Conservation (phyloP, 2,797 vertebrate genomes). For the Lithobates pipiens region DNA sequence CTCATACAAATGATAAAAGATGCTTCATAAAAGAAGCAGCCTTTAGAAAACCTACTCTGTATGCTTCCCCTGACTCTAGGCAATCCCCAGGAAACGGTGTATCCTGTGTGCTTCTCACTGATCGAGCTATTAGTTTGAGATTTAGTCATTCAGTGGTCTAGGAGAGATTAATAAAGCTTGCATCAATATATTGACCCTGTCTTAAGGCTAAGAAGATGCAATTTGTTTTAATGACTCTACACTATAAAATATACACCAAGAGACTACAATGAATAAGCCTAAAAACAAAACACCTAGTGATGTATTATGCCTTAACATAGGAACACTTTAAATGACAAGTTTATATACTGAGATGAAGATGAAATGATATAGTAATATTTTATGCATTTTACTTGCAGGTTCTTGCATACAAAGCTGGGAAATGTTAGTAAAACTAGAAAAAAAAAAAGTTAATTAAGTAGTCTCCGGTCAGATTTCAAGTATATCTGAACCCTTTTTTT, state of each 20-base stretch:
- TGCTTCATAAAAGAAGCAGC: neutral
- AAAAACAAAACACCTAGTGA: neutral
- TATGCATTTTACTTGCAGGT: too few species aligned
- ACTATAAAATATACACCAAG: constrained; percentile 21
- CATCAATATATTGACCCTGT: constrained; percentile 53
- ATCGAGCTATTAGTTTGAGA: constrained; percentile 40
- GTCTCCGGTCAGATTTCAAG: too few species aligned
- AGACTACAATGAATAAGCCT: constrained; percentile 3
- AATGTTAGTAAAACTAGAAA: too few species aligned
- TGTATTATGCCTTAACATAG: neutral
- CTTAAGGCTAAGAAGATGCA: constrained; percentile 41
- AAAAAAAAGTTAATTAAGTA: too few species aligned
- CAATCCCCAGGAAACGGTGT: neutral
- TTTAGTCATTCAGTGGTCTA: constrained; percentile 35
- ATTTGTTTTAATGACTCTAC: constrained; percentile 42
- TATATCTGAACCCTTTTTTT: too few species aligned
- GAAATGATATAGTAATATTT: too few species aligned
- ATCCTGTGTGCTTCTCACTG: neutral
- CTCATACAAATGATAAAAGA: too few species aligned
- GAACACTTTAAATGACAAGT: neutral
- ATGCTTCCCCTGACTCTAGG: neutral
- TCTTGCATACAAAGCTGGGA: too few species aligned
- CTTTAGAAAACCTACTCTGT: neutral
- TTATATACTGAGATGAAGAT: too few species aligned
- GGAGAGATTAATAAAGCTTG: constrained; percentile 51